Evolutionary conservation across 2,113 vertebrate genomes (phyloP).

Genomic region (Eurypyga helias): DNA sequence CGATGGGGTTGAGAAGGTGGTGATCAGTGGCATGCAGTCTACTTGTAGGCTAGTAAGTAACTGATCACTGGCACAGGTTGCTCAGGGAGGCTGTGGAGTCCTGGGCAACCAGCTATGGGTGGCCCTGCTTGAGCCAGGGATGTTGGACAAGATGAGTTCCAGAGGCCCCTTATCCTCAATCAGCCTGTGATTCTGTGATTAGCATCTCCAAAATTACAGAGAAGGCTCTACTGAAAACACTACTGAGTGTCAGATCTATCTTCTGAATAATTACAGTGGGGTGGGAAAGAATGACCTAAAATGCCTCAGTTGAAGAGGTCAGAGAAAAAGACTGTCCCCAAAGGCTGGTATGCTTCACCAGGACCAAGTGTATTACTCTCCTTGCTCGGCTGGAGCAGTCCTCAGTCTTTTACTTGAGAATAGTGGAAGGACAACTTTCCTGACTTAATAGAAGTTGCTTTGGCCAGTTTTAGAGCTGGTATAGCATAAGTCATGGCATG

Average conservation of each 20-base stretch:
- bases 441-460: not conserved
- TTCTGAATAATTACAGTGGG: not conserved
- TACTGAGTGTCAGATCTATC: not conserved
- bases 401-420: not conserved
- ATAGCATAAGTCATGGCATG: not conserved
- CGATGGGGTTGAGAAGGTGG: not conserved
- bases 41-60: not conserved
- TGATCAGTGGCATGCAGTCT: not conserved
- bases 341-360: not conserved
- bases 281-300: not conserved
- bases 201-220: not conserved
- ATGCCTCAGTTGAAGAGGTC: not conserved
- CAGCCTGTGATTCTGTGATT: not conserved
- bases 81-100: not conserved
- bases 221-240: not conserved
- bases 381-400: not conserved
- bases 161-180: not conserved
- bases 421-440: not conserved
- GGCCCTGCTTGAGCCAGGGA: not conserved
- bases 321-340: not conserved
- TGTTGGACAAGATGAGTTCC: not conserved
- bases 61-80: too few species aligned
- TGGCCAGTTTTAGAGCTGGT: not conserved
- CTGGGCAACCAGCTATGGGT: fast-evolving
- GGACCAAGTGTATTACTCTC: not conserved